A percentile compares a stretch with the other conserved stretches of the same genome.
Conservation (phyloP, 2,888 invertebrate genomes). For the Campaea margaritaria region DNA sequence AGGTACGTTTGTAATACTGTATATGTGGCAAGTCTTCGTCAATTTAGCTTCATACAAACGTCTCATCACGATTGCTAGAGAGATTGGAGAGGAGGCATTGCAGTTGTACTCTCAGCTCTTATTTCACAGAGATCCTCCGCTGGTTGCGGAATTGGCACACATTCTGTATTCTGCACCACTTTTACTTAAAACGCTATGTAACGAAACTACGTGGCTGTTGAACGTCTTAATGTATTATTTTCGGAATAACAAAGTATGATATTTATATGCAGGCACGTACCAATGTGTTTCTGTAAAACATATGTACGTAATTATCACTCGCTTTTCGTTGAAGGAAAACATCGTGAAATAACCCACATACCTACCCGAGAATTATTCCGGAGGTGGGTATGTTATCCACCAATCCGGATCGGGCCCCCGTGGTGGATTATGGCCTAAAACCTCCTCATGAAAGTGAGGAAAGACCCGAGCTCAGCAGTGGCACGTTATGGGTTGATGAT, state of each 20-base stretch:
- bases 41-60: slow-evolving; percentile 3
- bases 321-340: too few relatives aligned
- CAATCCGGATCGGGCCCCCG: too few relatives aligned
- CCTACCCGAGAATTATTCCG: too few relatives aligned
- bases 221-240: background rate
- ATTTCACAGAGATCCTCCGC: slow-evolving; percentile 39
- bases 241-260: background rate
- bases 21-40: background rate
- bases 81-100: slow-evolving; percentile 13
- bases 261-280: too few relatives aligned
- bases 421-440: too few relatives aligned
- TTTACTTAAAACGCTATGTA: slow-evolving; percentile 13
- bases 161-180: slow-evolving; percentile 35
- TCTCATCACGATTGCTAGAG: slow-evolving; percentile 10
- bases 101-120: slow-evolving; percentile 28
- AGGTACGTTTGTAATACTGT: background rate
- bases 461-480: too few relatives aligned
- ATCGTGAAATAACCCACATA: too few relatives aligned
- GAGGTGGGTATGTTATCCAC: too few relatives aligned
- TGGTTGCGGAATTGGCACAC: slow-evolving; percentile 32
- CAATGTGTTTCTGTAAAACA: too few relatives aligned
- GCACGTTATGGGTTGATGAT: too few relatives aligned
- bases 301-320: too few relatives aligned
- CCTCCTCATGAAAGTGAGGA: too few relatives aligned
- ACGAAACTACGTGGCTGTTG: background rate